Evolutionary conservation across 2,797 vertebrate genomes (phyloP).

Genomic region (Sibirionetta formosa): DNA sequence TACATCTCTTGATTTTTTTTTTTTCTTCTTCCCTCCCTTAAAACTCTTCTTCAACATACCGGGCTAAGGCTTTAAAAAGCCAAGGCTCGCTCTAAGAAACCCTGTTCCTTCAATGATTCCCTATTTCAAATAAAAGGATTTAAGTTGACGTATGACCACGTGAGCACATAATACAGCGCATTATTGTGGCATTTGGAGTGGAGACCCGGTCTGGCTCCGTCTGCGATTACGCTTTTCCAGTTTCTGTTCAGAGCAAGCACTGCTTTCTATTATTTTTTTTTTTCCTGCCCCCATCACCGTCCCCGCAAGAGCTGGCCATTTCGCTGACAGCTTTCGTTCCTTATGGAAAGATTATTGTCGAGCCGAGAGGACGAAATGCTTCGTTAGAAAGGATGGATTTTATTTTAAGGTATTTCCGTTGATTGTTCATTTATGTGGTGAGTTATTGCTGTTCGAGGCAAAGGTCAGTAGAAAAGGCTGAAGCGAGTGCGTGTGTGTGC

Average conservation of each 20-base stretch:
- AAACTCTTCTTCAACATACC: conserved; percentile 66
- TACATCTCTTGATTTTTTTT: neutral
- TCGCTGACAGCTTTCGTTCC: conserved; percentile 78
- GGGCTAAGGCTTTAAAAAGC: conserved; percentile 72
- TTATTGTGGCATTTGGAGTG: conserved; percentile 94
- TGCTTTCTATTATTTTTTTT: conserved; percentile 78
- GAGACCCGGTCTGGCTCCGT: conserved; percentile 90
- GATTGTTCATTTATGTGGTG: conserved; percentile 97
- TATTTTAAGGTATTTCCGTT: conserved; percentile 99
- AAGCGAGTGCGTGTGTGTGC: conserved; percentile 73
- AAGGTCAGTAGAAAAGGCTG: conserved; percentile 90
- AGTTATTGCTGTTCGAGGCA: conserved; percentile 93
- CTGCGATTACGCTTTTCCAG: conserved; percentile 93
- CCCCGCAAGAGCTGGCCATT: conserved; percentile 79
- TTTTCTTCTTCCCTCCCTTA: neutral
- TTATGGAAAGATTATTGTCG: conserved; percentile 84
- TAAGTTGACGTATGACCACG: conserved; percentile 98
- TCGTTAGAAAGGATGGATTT: conserved; percentile 95
- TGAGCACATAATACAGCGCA: conserved; percentile 94
- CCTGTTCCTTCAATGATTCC: conserved; percentile 94
- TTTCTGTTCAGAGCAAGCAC: conserved; percentile 89
- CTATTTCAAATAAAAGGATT: conserved; percentile 97
- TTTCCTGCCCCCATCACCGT: conserved; percentile 73
- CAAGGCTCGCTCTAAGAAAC: conserved; percentile 84
- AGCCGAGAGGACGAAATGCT: conserved; percentile 85